These are phyloP conservation scores for Lycaon pictus DNA, from an alignment of 2,113 vertebrate genomes.

Conservation along the genomic window DNA sequence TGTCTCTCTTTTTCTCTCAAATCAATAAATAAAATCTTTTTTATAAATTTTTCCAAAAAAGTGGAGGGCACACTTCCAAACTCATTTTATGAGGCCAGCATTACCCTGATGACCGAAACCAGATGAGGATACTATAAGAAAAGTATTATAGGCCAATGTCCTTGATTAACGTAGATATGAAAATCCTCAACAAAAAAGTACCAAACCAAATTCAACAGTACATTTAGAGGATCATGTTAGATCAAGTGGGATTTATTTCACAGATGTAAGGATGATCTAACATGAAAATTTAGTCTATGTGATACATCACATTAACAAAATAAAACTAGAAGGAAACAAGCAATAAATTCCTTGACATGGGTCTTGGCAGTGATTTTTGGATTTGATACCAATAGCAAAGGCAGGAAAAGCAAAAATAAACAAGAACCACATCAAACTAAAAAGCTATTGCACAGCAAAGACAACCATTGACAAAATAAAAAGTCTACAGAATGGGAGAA, in stretches of 20 bases:
- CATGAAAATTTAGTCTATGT: neutral
- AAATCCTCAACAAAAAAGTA: conserved; percentile 10
- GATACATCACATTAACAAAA: neutral
- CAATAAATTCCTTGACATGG: neutral
- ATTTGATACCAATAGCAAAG: neutral
- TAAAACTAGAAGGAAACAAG: neutral
- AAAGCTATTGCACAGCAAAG: neutral
- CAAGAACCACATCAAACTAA: neutral
- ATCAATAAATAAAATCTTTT: too few relatives aligned
- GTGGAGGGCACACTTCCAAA: neutral
- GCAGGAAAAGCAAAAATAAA: neutral
- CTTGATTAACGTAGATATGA: neutral
- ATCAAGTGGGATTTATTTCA: neutral
- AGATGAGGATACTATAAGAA: neutral
- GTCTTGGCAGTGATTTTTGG: neutral
- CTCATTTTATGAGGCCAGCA: neutral
- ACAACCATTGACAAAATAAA: neutral
- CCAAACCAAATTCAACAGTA: neutral
- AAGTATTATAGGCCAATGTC: neutral
- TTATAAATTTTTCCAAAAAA: neutral
- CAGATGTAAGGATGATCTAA: neutral
- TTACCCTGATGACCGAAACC: neutral
- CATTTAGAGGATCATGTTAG: neutral
- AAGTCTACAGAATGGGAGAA: neutral
- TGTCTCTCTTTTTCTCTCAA: neutral